Evolutionary conservation across 2,888 invertebrate species (phyloP), one percentile per base, ranked within the genome.

Genomic region (Acrobasis suavella): DNA sequence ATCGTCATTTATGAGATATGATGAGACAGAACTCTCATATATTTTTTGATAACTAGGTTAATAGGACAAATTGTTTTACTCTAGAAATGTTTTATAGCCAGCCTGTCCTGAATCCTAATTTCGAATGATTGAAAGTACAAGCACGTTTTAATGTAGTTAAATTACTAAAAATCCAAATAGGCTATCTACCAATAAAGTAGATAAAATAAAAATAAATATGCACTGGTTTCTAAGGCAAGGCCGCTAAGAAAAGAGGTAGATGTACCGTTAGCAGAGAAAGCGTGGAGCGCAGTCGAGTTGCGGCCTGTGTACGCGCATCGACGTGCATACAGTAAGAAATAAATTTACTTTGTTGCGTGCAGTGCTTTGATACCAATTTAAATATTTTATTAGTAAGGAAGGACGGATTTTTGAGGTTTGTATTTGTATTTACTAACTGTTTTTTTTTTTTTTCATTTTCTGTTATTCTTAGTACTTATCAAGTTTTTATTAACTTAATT

Each of bases 261-360:
- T 72, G 69, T 86, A 85, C 90, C 89, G 90, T 90, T 90, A 87
- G 66, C 66, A 80, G 89, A 85, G 90, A 90, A 90, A 90, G 90
- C 81, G 70, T 68, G 64, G 62, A 64, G 69, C 69, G 66, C 69
- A 73, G 74, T 72, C 67, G 16, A 39, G 22, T 49, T 55, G 49
- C 32, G 55, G 37, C 55, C 55, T 10, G 62, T 55, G 49, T 38
- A 37, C 50, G 46, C 55, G 62, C 55, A 62, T 16, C 32, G 16
- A 32, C 32, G 32, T 32, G 32, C 32, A 32, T 32, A 22, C 32
- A 32, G 32, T 7, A 32, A 32, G 5, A 32, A 32, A 32, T 32
- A 32, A 32, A 9, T 8, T 39, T 39, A 15, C 16, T 16, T 39
- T 3, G 55, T 55, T 55, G 16, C 22, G 42, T 42, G 17, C 9